Evolutionary conservation across 2,113 vertebrate species (phyloP).

Genomic region (Misgurnus anguillicaudatus): DNA sequence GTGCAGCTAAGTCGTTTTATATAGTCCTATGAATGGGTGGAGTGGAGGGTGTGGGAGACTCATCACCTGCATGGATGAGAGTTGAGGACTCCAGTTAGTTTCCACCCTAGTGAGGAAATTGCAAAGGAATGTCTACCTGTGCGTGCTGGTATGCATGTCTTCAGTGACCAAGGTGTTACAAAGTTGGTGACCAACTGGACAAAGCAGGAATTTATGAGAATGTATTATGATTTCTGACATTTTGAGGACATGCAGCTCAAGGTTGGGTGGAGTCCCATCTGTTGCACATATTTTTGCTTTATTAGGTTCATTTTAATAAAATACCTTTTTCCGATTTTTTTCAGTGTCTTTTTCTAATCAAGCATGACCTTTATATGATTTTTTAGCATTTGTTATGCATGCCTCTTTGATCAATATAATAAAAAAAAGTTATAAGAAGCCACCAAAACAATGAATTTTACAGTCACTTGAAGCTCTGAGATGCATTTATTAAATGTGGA

Average conservation of each 20-base stretch:
- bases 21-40: conserved; percentile 60
- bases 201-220: conserved; percentile 17
- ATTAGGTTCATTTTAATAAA: not conserved
- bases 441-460: no score
- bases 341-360: no score
- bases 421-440: no score
- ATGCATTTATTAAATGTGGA: no score
- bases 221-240: conserved; percentile 21
- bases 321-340: no score
- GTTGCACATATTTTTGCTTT: not conserved
- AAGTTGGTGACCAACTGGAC: not conserved
- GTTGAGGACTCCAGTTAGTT: conserved; percentile 60
- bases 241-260: conserved; percentile 10
- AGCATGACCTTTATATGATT: no score
- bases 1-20: conserved; percentile 60
- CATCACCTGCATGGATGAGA: conserved; percentile 58
- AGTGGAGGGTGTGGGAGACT: conserved; percentile 43
- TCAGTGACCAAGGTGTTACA: not conserved
- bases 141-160: conserved; percentile 15
- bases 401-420: no score
- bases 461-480: no score
- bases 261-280: no score
- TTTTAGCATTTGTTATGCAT: no score
- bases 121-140: conserved; percentile 58
- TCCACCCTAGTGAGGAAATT: conserved; percentile 65